Evolutionary conservation across 2,797 vertebrate species (phyloP).

Genomic region (Gastrophryne carolinensis): DNA sequence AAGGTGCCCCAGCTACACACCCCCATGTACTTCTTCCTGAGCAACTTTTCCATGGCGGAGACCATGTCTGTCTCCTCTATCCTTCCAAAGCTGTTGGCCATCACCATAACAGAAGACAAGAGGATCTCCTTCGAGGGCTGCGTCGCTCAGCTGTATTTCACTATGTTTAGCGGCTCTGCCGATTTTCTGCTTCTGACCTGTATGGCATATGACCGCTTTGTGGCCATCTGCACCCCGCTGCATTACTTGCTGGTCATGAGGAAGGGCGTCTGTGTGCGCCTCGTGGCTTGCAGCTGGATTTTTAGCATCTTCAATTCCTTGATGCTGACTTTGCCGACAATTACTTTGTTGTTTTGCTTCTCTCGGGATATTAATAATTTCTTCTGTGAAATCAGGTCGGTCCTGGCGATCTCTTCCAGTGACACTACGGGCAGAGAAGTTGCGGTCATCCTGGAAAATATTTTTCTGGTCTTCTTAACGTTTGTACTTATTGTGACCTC

Average conservation of each 20-base stretch:
- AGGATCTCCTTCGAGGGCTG: constrained; percentile 11
- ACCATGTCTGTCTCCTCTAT: constrained; percentile 20
- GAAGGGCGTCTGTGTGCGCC: not conserved
- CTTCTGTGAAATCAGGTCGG: constrained; percentile 48
- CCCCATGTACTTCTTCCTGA: constrained; percentile 26
- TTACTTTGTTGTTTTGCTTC: constrained; percentile 24
- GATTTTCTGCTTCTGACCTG: constrained; percentile 38
- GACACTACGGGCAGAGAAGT: constrained; percentile 20
- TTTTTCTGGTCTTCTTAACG: constrained; percentile 16
- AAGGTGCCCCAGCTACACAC: not conserved
- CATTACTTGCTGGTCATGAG: constrained; percentile 13
- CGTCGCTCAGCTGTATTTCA: constrained; percentile 44
- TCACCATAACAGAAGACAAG: not conserved
- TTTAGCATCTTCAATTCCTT: constrained; percentile 24
- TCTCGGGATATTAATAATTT: constrained; percentile 39
- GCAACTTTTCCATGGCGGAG: constrained; percentile 37
- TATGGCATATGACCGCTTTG: constrained; percentile 45
- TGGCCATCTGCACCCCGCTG: constrained; percentile 37
- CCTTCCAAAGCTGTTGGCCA: constrained; percentile 34
- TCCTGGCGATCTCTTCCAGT: constrained; percentile 37
- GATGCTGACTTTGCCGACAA: constrained; percentile 9
- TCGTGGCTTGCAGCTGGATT: constrained; percentile 17
- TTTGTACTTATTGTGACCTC: constrained; percentile 28
- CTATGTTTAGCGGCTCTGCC: constrained; percentile 38
- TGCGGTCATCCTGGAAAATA: constrained; percentile 21